Evolutionary conservation across 1,140 invertebrate species (phyloP).

Genomic region (Aporrectodea caliginosa): DNA sequence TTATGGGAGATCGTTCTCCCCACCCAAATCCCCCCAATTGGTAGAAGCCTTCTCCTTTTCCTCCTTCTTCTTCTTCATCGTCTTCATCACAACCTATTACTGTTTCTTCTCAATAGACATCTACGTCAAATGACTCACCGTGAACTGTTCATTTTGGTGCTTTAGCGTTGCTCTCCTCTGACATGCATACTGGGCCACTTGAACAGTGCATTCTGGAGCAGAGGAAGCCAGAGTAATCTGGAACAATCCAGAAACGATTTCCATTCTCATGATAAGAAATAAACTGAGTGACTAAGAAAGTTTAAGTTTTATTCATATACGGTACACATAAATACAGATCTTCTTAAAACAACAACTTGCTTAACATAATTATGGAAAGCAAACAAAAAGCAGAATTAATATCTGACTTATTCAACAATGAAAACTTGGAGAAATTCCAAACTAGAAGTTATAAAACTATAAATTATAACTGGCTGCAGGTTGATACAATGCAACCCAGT

Average conservation of each 20-base stretch:
- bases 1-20: no score
- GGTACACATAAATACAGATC: neutral
- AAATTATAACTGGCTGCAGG: no score
- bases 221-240: neutral
- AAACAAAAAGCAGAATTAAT: no score
- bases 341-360: neutral
- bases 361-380: neutral
- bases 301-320: neutral
- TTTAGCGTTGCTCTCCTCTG: conserved; percentile 39
- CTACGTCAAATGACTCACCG: conserved; percentile 33
- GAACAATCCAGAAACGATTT: neutral
- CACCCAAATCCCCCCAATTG: no score
- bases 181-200: conserved; percentile 35
- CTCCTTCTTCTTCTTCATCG: neutral
- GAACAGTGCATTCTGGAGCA: no score
- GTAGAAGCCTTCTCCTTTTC: neutral
- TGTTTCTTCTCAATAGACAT: neutral
- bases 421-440: no score
- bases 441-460: no score
- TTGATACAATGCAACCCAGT: no score
- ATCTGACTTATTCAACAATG: no score
- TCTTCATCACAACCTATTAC: neutral
- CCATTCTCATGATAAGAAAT: neutral
- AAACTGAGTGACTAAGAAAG: neutral
- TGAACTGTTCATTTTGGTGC: conserved; percentile 41